Percentiles rank a stretch among this genome's conserved stretches.
These are phyloP conservation scores for Ochropacha duplaris DNA, from an alignment of 2,888 invertebrate genomes.

Conservation along the genomic window DNA sequence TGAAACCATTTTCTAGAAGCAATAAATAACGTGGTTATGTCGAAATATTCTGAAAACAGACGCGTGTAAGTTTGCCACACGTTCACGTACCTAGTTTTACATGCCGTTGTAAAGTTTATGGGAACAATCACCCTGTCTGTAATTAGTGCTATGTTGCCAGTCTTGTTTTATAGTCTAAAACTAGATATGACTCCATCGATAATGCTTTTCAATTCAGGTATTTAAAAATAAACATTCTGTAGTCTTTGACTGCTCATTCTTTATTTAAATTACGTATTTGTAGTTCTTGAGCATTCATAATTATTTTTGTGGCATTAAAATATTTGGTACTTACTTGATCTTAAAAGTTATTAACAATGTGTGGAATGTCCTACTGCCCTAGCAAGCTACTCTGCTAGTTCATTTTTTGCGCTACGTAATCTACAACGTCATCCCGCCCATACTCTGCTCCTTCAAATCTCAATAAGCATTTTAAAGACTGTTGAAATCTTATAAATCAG, in stretches of 20 bases:
- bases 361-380: too few relatives aligned
- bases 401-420: too few relatives aligned
- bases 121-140: constrained; percentile 40
- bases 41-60: constrained; percentile 20
- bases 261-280: too few relatives aligned
- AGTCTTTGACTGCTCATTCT: too few relatives aligned
- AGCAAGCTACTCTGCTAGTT: too few relatives aligned
- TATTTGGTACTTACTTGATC: too few relatives aligned
- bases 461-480: neutral
- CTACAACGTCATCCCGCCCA: neutral
- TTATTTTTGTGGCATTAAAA: neutral
- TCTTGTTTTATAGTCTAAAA: constrained; percentile 28
- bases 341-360: too few relatives aligned
- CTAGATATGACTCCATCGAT: constrained; percentile 20
- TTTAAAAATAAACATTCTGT: too few relatives aligned
- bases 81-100: neutral
- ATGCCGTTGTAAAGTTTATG: constrained; percentile 42
- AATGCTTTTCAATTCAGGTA: constrained; percentile 10
- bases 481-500: neutral
- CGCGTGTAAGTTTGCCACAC: constrained; percentile 19
- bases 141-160: constrained; percentile 27
- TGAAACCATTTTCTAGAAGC: constrained; percentile 6
- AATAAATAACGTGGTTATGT: constrained; percentile 17
- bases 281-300: too few relatives aligned
- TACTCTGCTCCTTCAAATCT: neutral